Base-by-base conservation (phyloP, 2,888 invertebrate genomes). In the Melanophora roralis region DNA sequence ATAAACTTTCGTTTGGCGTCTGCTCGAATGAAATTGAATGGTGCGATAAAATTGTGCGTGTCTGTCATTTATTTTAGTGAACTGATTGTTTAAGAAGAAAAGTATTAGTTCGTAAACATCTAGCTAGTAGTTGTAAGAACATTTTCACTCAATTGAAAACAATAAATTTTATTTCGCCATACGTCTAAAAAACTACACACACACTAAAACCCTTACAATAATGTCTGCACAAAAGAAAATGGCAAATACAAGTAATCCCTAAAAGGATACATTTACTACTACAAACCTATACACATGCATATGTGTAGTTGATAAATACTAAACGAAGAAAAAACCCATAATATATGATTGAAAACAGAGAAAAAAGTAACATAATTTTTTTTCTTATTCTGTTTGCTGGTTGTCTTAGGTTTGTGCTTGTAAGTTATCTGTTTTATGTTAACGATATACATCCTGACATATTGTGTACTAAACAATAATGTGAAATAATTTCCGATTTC, bases 81-180 rank as follows among this genome's bases (percentile, higher is more conserved):
- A 38, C 40, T 65, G 16, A 53, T 65, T 65, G 16, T 64, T 55
- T 8, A 53, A 53, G 14, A 14, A 59, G 40, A 40, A 23, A 14
- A 14, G 23, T 45, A 49, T 40, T 59, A 5, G 45, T 27, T 5
- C 2, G 16, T 7, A 6, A 27, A 9, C 71, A 69, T 77, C 40
- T 68, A 51, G n/a, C n/a, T n/a, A n/a, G n/a, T 51, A 38, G 3
- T 5, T 27, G 6, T 27, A 27, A 27, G 27, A 5, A 27, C 27
- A 64, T 81, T 85, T 85, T 86, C 85, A 85, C 84, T 87, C 87
- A 86, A 87, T 87, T 87, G 87, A 86, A 88, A 86, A 87, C 86
- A 87, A 88, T 87, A 87, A 87, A 87, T 88, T 87, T 87, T 85
- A 86, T 83, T 85, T 83, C 74, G 81, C 76, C 81, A 83, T 72